phyloP scores from a whole-genome alignment of 2,797 vertebrate genomes.

The Apodemus agrarius region DNA sequence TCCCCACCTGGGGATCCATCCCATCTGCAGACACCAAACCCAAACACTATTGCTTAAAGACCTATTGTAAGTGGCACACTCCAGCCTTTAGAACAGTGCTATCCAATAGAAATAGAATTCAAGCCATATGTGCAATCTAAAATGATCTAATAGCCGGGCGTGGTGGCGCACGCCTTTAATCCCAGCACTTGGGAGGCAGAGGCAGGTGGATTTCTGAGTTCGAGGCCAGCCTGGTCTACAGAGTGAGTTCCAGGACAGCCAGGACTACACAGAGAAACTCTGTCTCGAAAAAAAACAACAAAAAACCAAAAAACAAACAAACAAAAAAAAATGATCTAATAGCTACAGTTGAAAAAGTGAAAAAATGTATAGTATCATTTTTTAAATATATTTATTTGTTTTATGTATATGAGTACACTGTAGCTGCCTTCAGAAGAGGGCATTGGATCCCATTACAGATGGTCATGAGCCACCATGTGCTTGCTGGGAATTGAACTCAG shows the following conservation, averaged over 20 bases:
- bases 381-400: neutral
- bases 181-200: no score
- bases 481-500: neutral
- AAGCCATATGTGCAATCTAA: neutral
- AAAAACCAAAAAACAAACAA: no score
- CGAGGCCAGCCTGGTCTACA: no score
- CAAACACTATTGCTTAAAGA: neutral
- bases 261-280: no score
- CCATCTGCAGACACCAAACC: no score
- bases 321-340: constrained; percentile 34
- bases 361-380: neutral
- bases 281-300: no score
- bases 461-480: neutral
- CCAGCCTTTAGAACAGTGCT: neutral
- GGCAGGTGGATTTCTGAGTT: no score
- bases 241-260: no score
- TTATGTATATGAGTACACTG: neutral
- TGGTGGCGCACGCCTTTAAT: no score
- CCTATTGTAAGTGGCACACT: neutral
- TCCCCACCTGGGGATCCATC: no score
- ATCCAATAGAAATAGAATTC: neutral
- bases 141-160: constrained; percentile 16
- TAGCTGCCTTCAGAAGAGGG: neutral
- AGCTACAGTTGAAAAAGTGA: constrained; percentile 6
- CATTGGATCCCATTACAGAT: neutral